Conservation (phyloP, 2,888 invertebrate genomes). For the Ophion ellenae region DNA sequence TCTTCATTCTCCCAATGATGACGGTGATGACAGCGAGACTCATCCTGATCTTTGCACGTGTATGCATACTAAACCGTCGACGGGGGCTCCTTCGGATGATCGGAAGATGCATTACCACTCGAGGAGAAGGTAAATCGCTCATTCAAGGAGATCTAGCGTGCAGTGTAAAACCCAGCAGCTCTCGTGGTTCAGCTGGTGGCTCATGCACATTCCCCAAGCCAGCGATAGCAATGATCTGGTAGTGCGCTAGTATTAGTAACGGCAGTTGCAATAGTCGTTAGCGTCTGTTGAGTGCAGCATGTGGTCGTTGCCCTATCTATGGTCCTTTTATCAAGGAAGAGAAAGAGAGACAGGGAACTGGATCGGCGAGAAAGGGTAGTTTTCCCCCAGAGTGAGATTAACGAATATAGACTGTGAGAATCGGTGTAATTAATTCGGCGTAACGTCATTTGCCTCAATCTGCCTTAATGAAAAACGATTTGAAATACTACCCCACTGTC, state of each 20-base stretch:
- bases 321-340: conserved; percentile 5
- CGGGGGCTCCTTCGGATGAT: neutral
- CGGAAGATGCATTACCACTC: conserved; percentile 44
- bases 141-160: conserved; percentile 46
- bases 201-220: conserved; percentile 32
- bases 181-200: conserved; percentile 3
- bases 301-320: conserved; percentile 25
- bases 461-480: conserved; percentile 64
- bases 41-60: neutral
- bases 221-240: conserved; percentile 7
- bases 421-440: conserved; percentile 58
- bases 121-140: conserved; percentile 54
- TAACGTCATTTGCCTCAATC: conserved; percentile 64
- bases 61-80: neutral
- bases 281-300: conserved; percentile 25
- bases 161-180: neutral
- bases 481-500: conserved; percentile 45
- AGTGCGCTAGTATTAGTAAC: conserved; percentile 26
- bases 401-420: conserved; percentile 55
- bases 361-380: neutral
- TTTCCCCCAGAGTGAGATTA: conserved; percentile 29
- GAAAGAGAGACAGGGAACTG: conserved; percentile 1
- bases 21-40: neutral
- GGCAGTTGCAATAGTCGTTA: conserved; percentile 45
- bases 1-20: neutral